These are phyloP conservation scores for Acromyrmex charruanus DNA, from an alignment of 1,140 invertebrate species.

Conservation along the genomic window DNA sequence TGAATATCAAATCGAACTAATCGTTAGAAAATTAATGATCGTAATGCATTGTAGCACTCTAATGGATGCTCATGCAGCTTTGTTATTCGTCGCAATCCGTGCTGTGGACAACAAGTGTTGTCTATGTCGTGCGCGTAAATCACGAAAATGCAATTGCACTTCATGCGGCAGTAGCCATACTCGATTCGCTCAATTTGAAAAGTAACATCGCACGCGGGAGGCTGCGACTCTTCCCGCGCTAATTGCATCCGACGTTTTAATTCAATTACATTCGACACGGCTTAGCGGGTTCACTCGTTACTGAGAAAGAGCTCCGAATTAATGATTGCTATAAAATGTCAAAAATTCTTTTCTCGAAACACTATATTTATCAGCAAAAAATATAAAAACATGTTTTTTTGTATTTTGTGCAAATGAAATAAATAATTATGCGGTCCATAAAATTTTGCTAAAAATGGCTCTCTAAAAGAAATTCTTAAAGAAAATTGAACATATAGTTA, in stretches of 20 bases:
- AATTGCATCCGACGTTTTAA: conserved; percentile 66
- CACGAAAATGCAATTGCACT: background rate
- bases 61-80: conserved; percentile 44
- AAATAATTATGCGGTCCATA: no score
- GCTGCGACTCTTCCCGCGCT: conserved; percentile 41
- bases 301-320: background rate
- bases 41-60: background rate
- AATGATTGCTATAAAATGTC: background rate
- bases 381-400: no score
- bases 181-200: conserved; percentile 46
- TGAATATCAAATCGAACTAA: background rate
- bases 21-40: background rate
- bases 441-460: no score
- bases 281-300: conserved; percentile 51
- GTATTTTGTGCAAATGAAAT: no score
- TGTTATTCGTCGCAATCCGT: conserved; percentile 25
- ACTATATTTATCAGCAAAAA: background rate
- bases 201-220: background rate
- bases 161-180: background rate
- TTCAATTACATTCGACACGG: conserved; percentile 58
- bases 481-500: background rate
- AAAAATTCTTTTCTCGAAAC: background rate
- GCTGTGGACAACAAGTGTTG: background rate
- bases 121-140: background rate
- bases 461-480: no score